Base-by-base conservation (phyloP, 2,113 vertebrate genomes). In the Myxocyprinus asiaticus region DNA sequence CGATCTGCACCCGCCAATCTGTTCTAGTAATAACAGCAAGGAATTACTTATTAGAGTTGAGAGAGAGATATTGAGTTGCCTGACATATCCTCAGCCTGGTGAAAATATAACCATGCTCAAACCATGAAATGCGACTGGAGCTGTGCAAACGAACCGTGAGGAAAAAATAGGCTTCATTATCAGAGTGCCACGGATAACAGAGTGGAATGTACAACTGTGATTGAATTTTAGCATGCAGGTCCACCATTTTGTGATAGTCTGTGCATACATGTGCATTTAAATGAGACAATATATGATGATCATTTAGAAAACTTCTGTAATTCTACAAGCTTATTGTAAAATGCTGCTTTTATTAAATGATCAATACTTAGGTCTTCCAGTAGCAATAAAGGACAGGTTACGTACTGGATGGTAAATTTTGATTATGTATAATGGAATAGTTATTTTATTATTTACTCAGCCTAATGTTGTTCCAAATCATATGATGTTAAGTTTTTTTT, bases 11-110 rank as follows among this genome's bases (percentile, higher is more conserved):
- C 83, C 79, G 66, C 76, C 87, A 83, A 86, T 89, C 81, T 66
- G 67, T 86, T 82, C 81, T 48, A 79, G 81, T 83, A 80, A 86
- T 76, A 87, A 88, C 83, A 81, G 69, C 67, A 81, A 64, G 71
- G 68, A 88, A 86, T 88, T 85, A 86, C 81, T 69, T 76, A 80
- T 81, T 69, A 83, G 68, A 83, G 81, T 79, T 77, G 70, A 82
- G 78, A 81, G 85, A 85, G 79, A 87, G 42, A 67, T 74, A 66
- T 59, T 67, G 50, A 85, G 83, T 86, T 85, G 78, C 53, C 81
- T 42, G 45, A 69, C 80, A 81, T 82, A 69, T 82, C 87, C 77
- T 76, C 47, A 62, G 82, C 82, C 83, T 81, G 82, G 53, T 82
- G 77, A 77, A 85, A 81, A 83, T 75, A 85, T 86, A 75, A 81